Base-by-base conservation (phyloP, 92 coral and sea anemone species). In the Metridium senile region DNA sequence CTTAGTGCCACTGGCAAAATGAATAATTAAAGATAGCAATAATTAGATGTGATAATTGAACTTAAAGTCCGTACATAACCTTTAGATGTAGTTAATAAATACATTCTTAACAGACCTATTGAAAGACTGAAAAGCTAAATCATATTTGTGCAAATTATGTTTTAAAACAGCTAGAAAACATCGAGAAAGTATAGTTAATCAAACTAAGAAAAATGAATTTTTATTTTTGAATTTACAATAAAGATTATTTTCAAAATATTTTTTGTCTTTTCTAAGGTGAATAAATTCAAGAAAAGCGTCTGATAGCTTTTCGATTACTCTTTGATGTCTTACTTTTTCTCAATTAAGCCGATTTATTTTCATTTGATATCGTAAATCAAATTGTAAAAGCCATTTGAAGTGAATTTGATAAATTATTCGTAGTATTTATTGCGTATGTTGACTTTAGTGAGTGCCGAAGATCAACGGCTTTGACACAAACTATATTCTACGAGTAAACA, bases 321-420 rank as follows among this genome's bases (percentile, higher is more conserved):
- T 21, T 16, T 54, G 61, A 54, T 16, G 61, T 16, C 61, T 21
- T 54, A 54, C 28, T 21, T 59, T 28, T 39, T 63, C 45, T 63
- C 69, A 28, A 63, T 63, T 63, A 63, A 29, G 69, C 69, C 69
- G 69, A 28, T 63, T 73, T 73, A 72, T 73, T 73, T 58, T 21
- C n/a, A 20, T 10, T 26, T 33, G 35, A 33, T 26, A 73, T 73
- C 51, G 33, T 73, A 57, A 57, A 73, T 73, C 64, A 73, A 39
- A 33, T 22, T 58, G 56, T 52, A 73, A 39, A 39, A 73, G 66
- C 49, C 68, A 33, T 57, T 63, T 63, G 23, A 63, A 28, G 31
- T 63, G 23, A 59, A 59, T 23, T 59, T 59, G 39, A 29, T 63
- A 31, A 63, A 63, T 63, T 63, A 63, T 63, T 63, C 69, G 28